Conservation (phyloP, 2,113 vertebrate genomes). For the Dicaeum eximium region DNA sequence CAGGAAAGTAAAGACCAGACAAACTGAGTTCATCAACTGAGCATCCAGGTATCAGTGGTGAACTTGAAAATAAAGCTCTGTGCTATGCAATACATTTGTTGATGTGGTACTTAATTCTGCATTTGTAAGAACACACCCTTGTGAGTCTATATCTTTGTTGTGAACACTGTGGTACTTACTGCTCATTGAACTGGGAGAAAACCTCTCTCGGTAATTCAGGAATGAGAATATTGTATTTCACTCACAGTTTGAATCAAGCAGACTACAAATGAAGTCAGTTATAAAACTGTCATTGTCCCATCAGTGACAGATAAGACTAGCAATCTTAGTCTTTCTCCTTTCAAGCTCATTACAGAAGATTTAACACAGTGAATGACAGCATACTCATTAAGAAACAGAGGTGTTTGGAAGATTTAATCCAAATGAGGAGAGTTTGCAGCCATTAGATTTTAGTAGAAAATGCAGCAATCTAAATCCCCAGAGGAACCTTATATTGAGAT, state of each 20-base stretch:
- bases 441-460: constrained; percentile 29
- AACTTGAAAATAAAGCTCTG: not conserved
- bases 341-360: constrained; percentile 31
- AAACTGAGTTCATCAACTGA: not conserved
- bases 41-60: not conserved
- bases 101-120: not conserved
- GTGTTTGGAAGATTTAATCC: constrained; percentile 15
- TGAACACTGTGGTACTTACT: not conserved
- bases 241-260: not conserved
- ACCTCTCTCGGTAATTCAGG: not conserved
- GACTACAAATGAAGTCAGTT: not conserved
- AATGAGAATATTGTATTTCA: not conserved
- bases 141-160: not conserved
- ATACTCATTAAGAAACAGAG: constrained; percentile 17
- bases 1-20: not conserved
- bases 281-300: not conserved
- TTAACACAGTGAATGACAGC: constrained; percentile 34
- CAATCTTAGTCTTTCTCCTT: not conserved
- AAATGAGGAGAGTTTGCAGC: constrained; percentile 38
- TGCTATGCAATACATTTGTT: not conserved
- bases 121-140: not conserved
- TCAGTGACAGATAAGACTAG: not conserved
- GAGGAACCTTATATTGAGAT: not conserved
- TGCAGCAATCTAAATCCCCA: not conserved
- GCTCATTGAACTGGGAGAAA: not conserved